Conservation (phyloP, 2,797 vertebrate genomes). For the Acridotheres tristis region DNA sequence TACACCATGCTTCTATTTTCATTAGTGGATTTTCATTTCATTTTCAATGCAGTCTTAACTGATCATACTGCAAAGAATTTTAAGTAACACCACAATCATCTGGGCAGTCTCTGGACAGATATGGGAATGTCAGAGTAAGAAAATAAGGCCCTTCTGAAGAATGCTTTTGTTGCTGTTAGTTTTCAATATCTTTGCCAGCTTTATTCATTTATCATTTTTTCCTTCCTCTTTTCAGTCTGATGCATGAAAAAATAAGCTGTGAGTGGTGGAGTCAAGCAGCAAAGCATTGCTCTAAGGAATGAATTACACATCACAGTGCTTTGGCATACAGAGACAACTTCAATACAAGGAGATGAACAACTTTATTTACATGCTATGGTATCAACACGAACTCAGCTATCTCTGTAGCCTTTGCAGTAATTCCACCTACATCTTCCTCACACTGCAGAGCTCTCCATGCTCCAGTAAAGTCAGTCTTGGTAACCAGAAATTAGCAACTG, state of each 20-base stretch:
- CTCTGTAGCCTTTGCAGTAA: neutral
- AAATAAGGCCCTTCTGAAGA: neutral
- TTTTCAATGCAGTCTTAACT: neutral
- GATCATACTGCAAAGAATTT: neutral
- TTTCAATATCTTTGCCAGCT: neutral
- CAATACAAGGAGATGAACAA: neutral
- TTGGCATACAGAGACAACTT: neutral
- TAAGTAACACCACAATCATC: neutral
- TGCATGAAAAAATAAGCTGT: neutral
- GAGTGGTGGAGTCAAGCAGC: neutral
- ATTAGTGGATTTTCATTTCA: neutral
- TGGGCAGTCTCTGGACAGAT: neutral
- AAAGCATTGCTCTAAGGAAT: neutral
- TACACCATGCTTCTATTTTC: neutral
- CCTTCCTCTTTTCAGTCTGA: neutral
- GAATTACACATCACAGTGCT: neutral
- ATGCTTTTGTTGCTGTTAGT: neutral
- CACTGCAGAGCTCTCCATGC: neutral
- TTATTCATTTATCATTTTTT: neutral
- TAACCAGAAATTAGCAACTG: neutral
- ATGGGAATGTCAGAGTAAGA: neutral
- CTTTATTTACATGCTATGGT: neutral
- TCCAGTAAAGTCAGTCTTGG: neutral
- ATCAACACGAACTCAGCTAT: neutral
- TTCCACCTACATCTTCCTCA: neutral